A percentile compares a stretch with the other conserved stretches of the same genome.
These are phyloP conservation scores for Campaea margaritaria DNA, from an alignment of 2,888 invertebrate species.

Conservation along the genomic window DNA sequence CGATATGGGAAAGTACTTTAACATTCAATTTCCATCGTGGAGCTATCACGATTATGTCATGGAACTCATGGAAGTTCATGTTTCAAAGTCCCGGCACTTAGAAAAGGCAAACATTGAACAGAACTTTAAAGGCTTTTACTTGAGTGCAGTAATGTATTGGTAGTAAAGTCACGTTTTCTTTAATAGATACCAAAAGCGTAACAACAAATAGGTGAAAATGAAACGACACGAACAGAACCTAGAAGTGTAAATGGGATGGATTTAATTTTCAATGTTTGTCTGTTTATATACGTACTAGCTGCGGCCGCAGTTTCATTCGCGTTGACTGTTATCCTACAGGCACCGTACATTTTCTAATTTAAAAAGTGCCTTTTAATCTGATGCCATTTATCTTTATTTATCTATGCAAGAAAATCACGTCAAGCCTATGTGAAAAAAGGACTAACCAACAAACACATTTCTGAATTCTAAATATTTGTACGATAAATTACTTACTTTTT, in stretches of 20 bases:
- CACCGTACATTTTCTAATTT: too few relatives aligned
- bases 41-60: neutral
- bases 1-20: neutral
- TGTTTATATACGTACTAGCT: neutral
- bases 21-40: neutral
- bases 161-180: conserved; percentile 10
- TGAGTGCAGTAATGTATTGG: conserved; percentile 3
- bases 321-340: too few relatives aligned
- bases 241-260: neutral
- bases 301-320: too few relatives aligned
- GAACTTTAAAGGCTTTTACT: conserved; percentile 8
- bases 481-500: too few relatives aligned
- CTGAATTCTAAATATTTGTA: too few relatives aligned
- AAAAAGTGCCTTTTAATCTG: too few relatives aligned
- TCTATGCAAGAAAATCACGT: too few relatives aligned
- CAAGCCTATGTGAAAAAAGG: too few relatives aligned
- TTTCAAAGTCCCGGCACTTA: conserved; percentile 9
- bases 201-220: neutral
- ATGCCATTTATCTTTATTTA: too few relatives aligned
- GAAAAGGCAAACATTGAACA: conserved; percentile 7
- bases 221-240: neutral
- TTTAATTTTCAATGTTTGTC: neutral
- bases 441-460: too few relatives aligned
- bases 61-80: neutral
- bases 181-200: neutral